These are phyloP conservation scores for Pelmatolapia mariae DNA, from an alignment of 2,113 vertebrate genomes.

Conservation along the genomic window DNA sequence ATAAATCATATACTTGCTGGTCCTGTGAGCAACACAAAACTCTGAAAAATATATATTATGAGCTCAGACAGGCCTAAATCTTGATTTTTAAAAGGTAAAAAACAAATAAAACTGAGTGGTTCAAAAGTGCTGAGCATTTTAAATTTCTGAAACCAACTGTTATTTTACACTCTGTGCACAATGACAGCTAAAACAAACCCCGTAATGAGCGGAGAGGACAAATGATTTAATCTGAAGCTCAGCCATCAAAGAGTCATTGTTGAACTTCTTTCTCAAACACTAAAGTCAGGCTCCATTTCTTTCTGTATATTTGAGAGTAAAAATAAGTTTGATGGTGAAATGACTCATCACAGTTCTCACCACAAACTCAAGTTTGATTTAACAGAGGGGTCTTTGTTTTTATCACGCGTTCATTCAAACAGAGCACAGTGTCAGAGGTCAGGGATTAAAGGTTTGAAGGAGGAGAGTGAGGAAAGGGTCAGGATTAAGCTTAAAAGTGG, in stretches of 20 bases:
- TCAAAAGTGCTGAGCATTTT: background rate
- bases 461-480: too few species aligned
- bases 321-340: background rate
- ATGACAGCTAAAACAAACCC: background rate
- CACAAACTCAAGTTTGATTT: background rate
- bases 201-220: background rate
- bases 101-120: background rate
- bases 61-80: background rate
- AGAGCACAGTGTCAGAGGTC: conserved; percentile 36
- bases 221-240: background rate
- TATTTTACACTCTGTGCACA: background rate
- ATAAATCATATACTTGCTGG: too few species aligned
- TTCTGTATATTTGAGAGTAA: background rate
- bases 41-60: background rate
- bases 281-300: background rate
- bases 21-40: background rate
- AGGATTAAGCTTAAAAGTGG: background rate
- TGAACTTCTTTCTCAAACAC: background rate
- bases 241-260: background rate
- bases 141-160: background rate
- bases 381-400: conserved; percentile 61
- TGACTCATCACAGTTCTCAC: conserved; percentile 46
- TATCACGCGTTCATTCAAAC: conserved; percentile 45
- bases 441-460: conserved; percentile 34
- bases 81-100: background rate